Evolutionary conservation across 1,140 invertebrate species (phyloP), one percentile per base, ranked within the genome.

Genomic region (Pseudomyrmex cubaensis): DNA sequence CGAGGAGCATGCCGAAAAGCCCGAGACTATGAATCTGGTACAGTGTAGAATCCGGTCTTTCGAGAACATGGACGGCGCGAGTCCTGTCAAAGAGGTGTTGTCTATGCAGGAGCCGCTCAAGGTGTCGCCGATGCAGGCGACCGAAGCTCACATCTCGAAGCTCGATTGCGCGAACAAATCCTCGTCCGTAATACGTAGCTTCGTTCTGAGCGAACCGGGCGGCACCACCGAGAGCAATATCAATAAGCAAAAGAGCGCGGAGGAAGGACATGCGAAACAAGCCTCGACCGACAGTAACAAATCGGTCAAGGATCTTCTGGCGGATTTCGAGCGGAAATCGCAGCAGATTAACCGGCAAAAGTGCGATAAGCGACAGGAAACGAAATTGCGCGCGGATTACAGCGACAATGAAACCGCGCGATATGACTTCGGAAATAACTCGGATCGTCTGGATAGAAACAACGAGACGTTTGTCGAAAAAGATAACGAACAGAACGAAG

Each of bases 241-340:
- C 2, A 74, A 20, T 20, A 20, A 88, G 20, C 63, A 85, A 8
- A 80, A 75, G 0, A 82, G 35, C 59, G 54, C 22, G 0, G 56
- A 70, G 2, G 82, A 75, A 0, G 20, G 70, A 1, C 52, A 85
- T 7, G 67, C 59, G 0, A 87, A 91, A 50, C 86, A 90, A n/a
- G 80, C 85, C 1, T 89, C 88, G 0, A 83, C 87, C 0, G 90
- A 90, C 15, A 90, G 93, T 83, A 93, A 93, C 69, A 95, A 95
- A 75, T 95, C 95, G 1, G 95, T 95, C 0, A 95, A 94, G 82
- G 95, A 95, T 83, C 85, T 95, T 1, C 67, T 95, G 12, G 94
- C 95, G 1, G 94, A 95, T 82, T 95, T 95, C 84, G 95, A 95
- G 74, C 92, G 91, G 12, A 95, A 95, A 72, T 94, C 94, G 0